A percentile compares a stretch with the other conserved stretches of the same genome.
Conservation (phyloP, 2,113 vertebrate genomes). For the Cepphus grylle region DNA sequence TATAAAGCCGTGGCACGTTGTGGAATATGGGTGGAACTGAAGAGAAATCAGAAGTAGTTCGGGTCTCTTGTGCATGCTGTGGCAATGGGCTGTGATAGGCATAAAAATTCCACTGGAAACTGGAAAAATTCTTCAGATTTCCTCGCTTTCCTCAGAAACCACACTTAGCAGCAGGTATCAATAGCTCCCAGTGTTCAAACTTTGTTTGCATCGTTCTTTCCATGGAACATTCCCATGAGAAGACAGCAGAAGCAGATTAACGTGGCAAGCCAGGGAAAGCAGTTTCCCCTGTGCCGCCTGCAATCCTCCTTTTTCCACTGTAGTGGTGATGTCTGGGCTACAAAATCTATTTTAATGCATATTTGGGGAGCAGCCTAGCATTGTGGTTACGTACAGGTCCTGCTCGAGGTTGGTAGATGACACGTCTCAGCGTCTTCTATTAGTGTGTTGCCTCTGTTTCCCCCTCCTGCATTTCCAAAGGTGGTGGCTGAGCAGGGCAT, state of each 20-base stretch:
- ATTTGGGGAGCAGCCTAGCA: neutral
- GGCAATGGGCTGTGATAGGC: constrained; percentile 15
- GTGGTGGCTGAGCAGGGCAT: neutral
- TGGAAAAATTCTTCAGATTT: constrained; percentile 64
- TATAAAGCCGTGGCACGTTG: neutral
- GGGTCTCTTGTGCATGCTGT: neutral
- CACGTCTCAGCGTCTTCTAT: fast-evolving
- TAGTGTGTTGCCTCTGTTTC: neutral
- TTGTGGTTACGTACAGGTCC: neutral
- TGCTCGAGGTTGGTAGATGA: neutral
- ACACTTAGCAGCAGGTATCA: constrained; percentile 58
- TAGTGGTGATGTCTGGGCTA: neutral
- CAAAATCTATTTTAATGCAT: neutral
- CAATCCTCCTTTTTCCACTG: neutral
- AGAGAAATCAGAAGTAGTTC: neutral
- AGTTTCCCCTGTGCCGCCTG: neutral
- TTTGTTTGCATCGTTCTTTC: constrained; percentile 59
- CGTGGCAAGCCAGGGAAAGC: neutral
- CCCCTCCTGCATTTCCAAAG: neutral
- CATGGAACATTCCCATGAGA: constrained; percentile 54
- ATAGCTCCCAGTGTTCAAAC: constrained; percentile 55
- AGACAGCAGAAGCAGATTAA: constrained; percentile 33
- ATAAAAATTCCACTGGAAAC: constrained; percentile 49
- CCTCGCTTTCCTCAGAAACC: constrained; percentile 47
- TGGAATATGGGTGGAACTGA: neutral